Conservation (phyloP, 2,888 invertebrate genomes). For the Scaptomyza cyrtandrae region DNA sequence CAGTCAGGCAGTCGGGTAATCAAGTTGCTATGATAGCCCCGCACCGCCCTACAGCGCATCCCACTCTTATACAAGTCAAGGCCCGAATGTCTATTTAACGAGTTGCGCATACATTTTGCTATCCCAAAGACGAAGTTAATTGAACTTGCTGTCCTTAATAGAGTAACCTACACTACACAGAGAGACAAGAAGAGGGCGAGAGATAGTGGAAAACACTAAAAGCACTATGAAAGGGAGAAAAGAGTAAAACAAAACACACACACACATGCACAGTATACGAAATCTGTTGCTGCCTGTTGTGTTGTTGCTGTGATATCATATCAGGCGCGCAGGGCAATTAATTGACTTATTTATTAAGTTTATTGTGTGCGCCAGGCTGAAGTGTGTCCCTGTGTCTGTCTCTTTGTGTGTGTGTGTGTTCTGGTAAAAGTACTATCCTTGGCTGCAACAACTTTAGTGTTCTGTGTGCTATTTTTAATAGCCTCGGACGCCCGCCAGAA, state of each 20-base stretch:
- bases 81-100: conserved; percentile 63
- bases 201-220: not conserved
- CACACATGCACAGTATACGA: not conserved
- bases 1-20: conserved; percentile 28
- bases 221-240: conserved; percentile 1
- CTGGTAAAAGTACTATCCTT: conserved; percentile 55
- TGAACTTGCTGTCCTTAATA: conserved; percentile 67
- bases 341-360: conserved; percentile 81
- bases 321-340: conserved; percentile 69
- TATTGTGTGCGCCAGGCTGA: conserved; percentile 63
- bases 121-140: conserved; percentile 76
- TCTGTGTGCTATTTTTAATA: conserved; percentile 75
- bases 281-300: conserved; percentile 50
- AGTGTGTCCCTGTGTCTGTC: conserved; percentile 17
- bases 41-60: not conserved
- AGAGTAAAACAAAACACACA: conserved; percentile 6
- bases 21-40: conserved; percentile 37
- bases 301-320: conserved; percentile 60
- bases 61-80: conserved; percentile 26
- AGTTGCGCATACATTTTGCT: conserved; percentile 72
- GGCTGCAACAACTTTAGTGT: conserved; percentile 74
- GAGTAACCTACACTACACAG: conserved; percentile 44
- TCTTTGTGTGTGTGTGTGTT: conserved; percentile 22
- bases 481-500: conserved; percentile 69
- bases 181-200: not conserved